Conservation (phyloP, 2,797 vertebrate genomes). For the Molothrus ater region DNA sequence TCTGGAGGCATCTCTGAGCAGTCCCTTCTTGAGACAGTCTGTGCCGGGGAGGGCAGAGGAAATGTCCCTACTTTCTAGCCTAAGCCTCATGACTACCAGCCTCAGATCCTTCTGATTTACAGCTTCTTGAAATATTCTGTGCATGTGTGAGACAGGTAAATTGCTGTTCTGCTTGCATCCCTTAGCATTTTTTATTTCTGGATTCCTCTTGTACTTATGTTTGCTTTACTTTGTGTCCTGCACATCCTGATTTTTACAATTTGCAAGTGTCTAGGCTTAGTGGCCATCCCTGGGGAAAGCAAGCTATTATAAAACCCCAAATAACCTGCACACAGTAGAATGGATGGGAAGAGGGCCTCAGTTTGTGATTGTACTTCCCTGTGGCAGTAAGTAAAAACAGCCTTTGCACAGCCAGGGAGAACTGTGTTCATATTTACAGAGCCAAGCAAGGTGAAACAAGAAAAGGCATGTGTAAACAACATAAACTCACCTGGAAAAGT, state of each 20-base stretch:
- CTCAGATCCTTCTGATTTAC: neutral
- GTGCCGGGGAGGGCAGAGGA: neutral
- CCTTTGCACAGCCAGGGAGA: neutral
- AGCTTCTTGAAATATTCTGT: neutral
- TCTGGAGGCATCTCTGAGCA: neutral
- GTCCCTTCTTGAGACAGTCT: neutral
- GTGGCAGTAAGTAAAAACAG: neutral
- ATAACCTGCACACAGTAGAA: neutral
- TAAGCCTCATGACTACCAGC: neutral
- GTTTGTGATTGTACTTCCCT: neutral
- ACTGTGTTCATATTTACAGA: neutral
- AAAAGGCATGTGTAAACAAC: neutral
- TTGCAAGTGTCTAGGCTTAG: neutral
- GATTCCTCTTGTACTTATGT: neutral
- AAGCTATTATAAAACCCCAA: neutral
- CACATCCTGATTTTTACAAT: neutral
- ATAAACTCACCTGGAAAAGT: neutral
- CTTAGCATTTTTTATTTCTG: neutral
- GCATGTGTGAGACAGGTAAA: neutral
- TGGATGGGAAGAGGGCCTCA: neutral
- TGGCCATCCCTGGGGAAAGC: neutral
- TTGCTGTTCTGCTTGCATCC: neutral
- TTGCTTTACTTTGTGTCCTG: neutral
- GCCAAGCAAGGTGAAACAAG: neutral
- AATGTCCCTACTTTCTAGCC: neutral